Evolutionary conservation across 2,888 invertebrate species (phyloP), one percentile per base, ranked within the genome.

Genomic region (Plusia festucae): DNA sequence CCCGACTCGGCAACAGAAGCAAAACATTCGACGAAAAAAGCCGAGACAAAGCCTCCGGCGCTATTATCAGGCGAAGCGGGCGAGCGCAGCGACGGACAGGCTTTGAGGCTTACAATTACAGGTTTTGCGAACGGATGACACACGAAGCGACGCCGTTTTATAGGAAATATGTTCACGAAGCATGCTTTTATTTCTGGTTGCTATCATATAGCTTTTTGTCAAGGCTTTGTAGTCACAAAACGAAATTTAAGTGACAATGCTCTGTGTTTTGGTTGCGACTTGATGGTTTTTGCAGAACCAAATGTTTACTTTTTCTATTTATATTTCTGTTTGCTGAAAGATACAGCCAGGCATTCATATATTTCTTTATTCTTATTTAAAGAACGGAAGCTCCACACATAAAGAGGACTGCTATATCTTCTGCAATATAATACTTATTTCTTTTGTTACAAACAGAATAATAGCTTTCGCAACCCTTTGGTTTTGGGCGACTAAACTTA

Each of bases 51-150:
- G 59, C 66, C 66, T 57, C 22, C 58, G 32, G 56, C 44, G 53
- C 62, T 53, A 64, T 58, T 64, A 64, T 64, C 63, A 58, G 53
- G 32, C 24, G 20, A 60, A 60, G 65, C 55, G 52, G 61, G 53
- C 60, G 60, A 32, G 58, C 73, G n/a, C 72, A 51, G 24, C 52
- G 15, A 22, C 40, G 59, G 53, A 61, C 65, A 49, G 56, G 44
- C 76, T 73, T 66, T 73, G 76, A 71, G 72, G 72, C 59, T 76
- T 73, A 76, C 76, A 72, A 72, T 73, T 73, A 77, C 64, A 74
- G 58, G 61, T 68, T 73, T 77, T 61, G 61, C 78, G 64, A 77
- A 56, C 56, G 56, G 55, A 77, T 64, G 78, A 68, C 65, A 77
- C 59, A 68, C 64, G 61, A 68, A 59, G 53, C 53, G 54, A 54